Evolutionary conservation across 2,797 vertebrate species (phyloP).

Genomic region (Sebastes aleutianus): DNA sequence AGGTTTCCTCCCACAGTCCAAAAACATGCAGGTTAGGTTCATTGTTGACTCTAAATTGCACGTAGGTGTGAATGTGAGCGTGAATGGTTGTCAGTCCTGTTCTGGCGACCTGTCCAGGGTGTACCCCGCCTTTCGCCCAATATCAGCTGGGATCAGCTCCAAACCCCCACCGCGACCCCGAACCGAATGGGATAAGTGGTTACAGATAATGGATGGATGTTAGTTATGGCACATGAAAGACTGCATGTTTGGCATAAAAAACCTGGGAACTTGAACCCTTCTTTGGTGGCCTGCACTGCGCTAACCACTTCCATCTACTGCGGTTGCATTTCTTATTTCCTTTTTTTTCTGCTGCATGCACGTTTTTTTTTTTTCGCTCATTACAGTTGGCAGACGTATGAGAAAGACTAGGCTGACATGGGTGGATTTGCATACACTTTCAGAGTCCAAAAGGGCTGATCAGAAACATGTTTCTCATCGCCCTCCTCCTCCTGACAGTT

Average conservation of each 20-base stretch:
- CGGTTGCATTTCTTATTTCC: constrained; percentile 34
- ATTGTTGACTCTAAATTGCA: no score
- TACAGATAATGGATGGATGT: no score
- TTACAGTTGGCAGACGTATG: constrained; percentile 5
- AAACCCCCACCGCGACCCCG: no score
- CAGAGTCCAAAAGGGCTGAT: not conserved
- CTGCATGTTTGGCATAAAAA: not conserved
- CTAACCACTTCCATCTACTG: constrained; percentile 52
- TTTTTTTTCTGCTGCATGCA: constrained; percentile 13
- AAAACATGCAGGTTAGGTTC: no score
- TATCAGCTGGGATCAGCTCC: no score
- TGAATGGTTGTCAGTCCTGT: no score
- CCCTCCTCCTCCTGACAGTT: not conserved
- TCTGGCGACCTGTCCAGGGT: no score
- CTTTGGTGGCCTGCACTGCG: constrained; percentile 17
- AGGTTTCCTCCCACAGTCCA: no score
- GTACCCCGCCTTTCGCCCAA: no score
- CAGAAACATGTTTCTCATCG: constrained; percentile 8
- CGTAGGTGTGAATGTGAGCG: no score
- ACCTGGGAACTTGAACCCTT: constrained; percentile 12
- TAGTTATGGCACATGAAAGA: not conserved
- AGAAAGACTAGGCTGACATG: not conserved
- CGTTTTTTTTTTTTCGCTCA: not conserved
- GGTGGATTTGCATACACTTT: not conserved
- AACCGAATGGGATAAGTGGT: no score